phyloP scores from a whole-genome alignment of 1,140 invertebrate genomes.

The Acyrthosiphon pisum region DNA sequence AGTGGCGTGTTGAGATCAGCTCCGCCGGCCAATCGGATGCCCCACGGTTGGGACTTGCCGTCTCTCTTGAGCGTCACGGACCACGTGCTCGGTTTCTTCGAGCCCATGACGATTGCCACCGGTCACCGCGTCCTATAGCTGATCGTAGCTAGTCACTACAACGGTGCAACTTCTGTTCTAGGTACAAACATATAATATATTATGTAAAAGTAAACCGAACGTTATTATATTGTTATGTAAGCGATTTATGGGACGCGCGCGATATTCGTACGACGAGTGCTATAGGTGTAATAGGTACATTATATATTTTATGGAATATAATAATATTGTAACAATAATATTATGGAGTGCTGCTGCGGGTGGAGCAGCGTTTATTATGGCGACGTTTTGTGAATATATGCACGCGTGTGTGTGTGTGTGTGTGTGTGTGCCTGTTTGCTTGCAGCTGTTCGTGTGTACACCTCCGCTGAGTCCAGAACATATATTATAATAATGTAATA shows the following conservation, averaged over 20 bases:
- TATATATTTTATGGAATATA: no score
- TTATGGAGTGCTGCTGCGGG: neutral
- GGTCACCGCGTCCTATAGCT: neutral
- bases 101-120: conserved; percentile 20
- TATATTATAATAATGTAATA: no score
- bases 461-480: neutral
- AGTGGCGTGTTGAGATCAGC: conserved; percentile 85
- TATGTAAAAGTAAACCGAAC: neutral
- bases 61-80: conserved; percentile 79
- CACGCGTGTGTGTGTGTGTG: no score
- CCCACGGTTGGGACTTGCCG: conserved; percentile 81
- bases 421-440: neutral
- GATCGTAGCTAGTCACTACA: neutral
- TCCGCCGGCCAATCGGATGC: conserved; percentile 89
- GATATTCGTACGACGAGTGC: neutral
- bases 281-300: neutral
- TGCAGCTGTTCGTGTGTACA: neutral
- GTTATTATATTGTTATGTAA: neutral
- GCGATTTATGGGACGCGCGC: neutral
- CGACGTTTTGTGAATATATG: neutral
- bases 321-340: no score
- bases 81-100: conserved; percentile 65
- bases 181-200: neutral
- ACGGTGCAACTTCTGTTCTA: neutral
- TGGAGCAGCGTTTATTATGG: neutral